phyloP scores from a whole-genome alignment of 2,113 vertebrate genomes.

The Sigmodon hispidus region DNA sequence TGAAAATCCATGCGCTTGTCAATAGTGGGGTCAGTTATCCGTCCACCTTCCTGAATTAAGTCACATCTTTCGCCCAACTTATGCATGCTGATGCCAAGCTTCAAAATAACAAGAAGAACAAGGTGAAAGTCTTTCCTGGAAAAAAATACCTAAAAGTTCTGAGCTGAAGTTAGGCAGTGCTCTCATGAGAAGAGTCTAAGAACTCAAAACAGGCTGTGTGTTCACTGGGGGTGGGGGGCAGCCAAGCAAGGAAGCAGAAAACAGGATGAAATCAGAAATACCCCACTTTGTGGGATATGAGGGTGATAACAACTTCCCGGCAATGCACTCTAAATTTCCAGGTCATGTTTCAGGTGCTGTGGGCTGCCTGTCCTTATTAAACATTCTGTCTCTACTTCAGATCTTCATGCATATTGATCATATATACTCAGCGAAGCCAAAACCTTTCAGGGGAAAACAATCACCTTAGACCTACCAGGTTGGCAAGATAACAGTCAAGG shows the following conservation, averaged over 20 bases:
- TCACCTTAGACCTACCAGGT: neutral
- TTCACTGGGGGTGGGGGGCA: neutral
- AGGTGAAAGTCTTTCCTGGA: constrained; percentile 66
- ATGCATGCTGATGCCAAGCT: constrained; percentile 97
- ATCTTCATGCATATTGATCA: neutral
- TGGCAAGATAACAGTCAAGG: neutral
- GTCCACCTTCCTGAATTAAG: constrained; percentile 97
- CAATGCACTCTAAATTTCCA: neutral
- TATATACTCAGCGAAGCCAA: neutral
- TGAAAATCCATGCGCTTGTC: constrained; percentile 99
- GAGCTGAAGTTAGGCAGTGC: constrained; percentile 56
- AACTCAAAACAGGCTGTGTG: neutral
- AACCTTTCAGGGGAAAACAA: neutral
- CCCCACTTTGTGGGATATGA: neutral
- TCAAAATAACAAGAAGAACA: constrained; percentile 85
- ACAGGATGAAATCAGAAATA: neutral
- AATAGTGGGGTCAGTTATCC: constrained; percentile 93
- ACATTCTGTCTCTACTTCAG: neutral
- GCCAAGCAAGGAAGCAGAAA: neutral
- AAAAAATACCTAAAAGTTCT: constrained; percentile 67
- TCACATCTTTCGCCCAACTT: constrained; percentile 96
- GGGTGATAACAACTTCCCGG: neutral
- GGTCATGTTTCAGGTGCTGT: neutral
- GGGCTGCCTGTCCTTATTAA: neutral
- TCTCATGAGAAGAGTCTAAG: constrained; percentile 37